Evolutionary conservation across 1,140 invertebrate genomes (phyloP).

Genomic region (Theocolax elegans): DNA sequence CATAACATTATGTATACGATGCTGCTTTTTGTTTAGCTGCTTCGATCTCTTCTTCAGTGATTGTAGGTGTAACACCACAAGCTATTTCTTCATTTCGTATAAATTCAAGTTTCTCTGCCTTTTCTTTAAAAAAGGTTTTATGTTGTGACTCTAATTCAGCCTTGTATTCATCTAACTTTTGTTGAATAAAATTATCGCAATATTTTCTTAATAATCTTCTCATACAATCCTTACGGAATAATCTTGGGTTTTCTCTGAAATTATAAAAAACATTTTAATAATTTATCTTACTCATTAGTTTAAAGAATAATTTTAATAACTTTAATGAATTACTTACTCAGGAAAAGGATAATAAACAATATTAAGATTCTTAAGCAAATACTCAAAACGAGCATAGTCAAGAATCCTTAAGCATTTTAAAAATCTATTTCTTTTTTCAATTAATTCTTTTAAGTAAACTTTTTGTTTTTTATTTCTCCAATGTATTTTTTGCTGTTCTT

Average conservation of each 20-base stretch:
- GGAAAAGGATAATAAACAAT: conserved; percentile 79
- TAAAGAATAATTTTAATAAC: neutral
- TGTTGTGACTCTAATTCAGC: conserved; percentile 74
- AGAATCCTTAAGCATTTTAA: conserved; percentile 75
- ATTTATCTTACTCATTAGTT: neutral
- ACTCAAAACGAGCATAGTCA: conserved; percentile 88
- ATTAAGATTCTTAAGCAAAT: conserved; percentile 84
- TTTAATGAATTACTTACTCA: conserved; percentile 61
- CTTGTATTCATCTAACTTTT: conserved; percentile 75
- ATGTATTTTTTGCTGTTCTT: conserved; percentile 64
- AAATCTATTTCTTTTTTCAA: conserved; percentile 80
- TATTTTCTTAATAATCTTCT: conserved; percentile 74
- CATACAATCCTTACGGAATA: conserved; percentile 70
- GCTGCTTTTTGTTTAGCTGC: conserved; percentile 69
- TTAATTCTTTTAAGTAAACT: conserved; percentile 74
- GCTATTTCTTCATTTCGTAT: conserved; percentile 78
- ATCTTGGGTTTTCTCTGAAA: conserved; percentile 36
- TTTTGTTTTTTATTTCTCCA: conserved; percentile 69
- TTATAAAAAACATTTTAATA: neutral
- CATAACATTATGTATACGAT: conserved; percentile 51
- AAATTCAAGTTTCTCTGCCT: conserved; percentile 71
- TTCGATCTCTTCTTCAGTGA: conserved; percentile 75
- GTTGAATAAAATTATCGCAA: conserved; percentile 74
- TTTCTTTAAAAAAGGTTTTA: conserved; percentile 73
- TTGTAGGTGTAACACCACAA: conserved; percentile 72